phyloP scores from a whole-genome alignment of 1,140 invertebrate species.

The Nasonia vitripennis region DNA sequence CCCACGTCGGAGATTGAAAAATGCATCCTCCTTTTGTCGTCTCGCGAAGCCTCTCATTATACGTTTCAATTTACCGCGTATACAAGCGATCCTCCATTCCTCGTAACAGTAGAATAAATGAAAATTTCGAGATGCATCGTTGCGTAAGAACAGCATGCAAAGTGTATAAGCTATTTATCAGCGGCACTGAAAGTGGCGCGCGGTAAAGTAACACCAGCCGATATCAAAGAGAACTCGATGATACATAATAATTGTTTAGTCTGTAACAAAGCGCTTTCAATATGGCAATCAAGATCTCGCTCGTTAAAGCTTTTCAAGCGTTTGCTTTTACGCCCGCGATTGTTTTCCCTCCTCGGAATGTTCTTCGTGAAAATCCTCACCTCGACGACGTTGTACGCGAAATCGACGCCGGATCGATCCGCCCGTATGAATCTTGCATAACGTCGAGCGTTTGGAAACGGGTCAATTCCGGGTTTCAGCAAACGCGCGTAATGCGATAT shows the following conservation, averaged over 20 bases:
- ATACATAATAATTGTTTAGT: conserved; percentile 38
- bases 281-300: neutral
- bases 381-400: too few species aligned
- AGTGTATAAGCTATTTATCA: neutral
- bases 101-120: too few species aligned
- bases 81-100: too few species aligned
- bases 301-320: neutral
- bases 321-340: neutral
- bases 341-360: neutral
- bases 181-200: neutral
- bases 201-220: neutral
- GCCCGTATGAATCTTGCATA: neutral
- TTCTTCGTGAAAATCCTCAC: too few species aligned
- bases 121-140: too few species aligned
- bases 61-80: too few species aligned
- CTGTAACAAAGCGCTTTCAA: conserved; percentile 35
- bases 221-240: neutral
- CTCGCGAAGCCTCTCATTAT: neutral
- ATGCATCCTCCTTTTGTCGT: neutral
- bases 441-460: neutral
- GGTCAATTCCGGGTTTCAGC: neutral
- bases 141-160: too few species aligned
- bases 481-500: neutral
- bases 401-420: neutral
- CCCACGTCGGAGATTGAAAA: neutral